These are phyloP conservation scores for Pilophorus perplexus DNA, from an alignment of 2,888 invertebrate genomes.

Conservation along the genomic window DNA sequence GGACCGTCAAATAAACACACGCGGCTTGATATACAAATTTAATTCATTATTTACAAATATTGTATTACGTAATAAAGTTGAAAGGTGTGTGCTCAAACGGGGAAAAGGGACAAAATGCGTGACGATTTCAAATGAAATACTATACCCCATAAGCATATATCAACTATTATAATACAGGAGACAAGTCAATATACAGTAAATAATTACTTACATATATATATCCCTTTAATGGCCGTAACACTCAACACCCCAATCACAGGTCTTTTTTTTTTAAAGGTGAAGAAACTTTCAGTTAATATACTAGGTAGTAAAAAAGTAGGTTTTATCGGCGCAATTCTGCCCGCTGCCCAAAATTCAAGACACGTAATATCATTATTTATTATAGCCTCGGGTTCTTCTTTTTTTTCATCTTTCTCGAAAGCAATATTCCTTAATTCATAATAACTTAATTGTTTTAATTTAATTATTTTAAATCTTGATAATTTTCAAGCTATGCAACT, in stretches of 20 bases:
- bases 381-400: too few species aligned
- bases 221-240: slow-evolving; percentile 32
- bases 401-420: too few species aligned
- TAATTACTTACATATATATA: slow-evolving; percentile 38
- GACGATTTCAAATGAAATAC: slow-evolving; percentile 28
- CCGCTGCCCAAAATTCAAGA: too few species aligned
- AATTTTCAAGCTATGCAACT: too few species aligned
- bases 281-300: too few species aligned
- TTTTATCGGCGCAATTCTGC: too few species aligned
- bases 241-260: slow-evolving; percentile 46
- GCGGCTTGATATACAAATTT: slow-evolving; percentile 47
- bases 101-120: slow-evolving; percentile 36
- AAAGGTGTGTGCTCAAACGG: slow-evolving; percentile 43
- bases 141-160: slow-evolving; percentile 27
- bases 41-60: slow-evolving; percentile 48
- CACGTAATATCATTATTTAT: too few species aligned
- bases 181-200: slow-evolving; percentile 23
- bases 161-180: slow-evolving; percentile 32
- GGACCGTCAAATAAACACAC: too few species aligned
- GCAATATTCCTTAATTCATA: too few species aligned
- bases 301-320: too few species aligned
- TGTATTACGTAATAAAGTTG: slow-evolving; percentile 44
- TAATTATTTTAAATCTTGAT: too few species aligned
- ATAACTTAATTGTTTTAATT: too few species aligned
- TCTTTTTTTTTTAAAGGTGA: slow-evolving; percentile 36